Percentiles rank a stretch among this genome's conserved stretches.
Evolutionary conservation across 1,140 invertebrate species (phyloP).

Genomic region (Drosophila kanapiae): DNA sequence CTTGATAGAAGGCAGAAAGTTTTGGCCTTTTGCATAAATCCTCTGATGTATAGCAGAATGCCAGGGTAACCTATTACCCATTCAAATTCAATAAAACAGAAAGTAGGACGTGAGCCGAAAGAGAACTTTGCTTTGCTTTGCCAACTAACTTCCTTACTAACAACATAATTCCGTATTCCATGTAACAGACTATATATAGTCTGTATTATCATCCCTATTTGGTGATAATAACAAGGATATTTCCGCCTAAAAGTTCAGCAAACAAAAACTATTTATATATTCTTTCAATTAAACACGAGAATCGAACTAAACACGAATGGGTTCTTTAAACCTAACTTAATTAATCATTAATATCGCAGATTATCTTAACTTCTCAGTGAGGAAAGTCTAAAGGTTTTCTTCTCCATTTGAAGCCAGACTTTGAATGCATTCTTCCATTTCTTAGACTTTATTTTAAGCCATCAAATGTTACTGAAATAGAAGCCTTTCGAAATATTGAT

Average conservation of each 20-base stretch:
- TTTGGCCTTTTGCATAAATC: constrained; percentile 3
- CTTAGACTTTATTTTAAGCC: constrained; percentile 3
- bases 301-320: not conserved
- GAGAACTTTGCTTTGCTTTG: not conserved
- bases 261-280: not conserved
- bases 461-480: not conserved
- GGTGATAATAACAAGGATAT: not conserved
- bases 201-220: not conserved
- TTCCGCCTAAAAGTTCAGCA: not conserved
- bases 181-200: not conserved
- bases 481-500: constrained; percentile 32
- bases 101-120: constrained; percentile 4
- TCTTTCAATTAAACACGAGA: too few relatives aligned
- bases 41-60: constrained; percentile 5
- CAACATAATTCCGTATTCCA: not conserved
- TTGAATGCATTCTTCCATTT: too few relatives aligned
- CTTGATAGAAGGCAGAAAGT: not conserved
- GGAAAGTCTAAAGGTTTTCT: too few relatives aligned
- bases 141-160: too few relatives aligned
- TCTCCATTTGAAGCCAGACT: too few relatives aligned
- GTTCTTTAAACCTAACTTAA: too few relatives aligned
- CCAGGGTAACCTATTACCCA: constrained; percentile 11
- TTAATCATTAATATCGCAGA: too few relatives aligned
- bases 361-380: too few relatives aligned
- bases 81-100: constrained; percentile 31